Conservation (phyloP, 2,888 invertebrate species). For the Torymus auratus region DNA sequence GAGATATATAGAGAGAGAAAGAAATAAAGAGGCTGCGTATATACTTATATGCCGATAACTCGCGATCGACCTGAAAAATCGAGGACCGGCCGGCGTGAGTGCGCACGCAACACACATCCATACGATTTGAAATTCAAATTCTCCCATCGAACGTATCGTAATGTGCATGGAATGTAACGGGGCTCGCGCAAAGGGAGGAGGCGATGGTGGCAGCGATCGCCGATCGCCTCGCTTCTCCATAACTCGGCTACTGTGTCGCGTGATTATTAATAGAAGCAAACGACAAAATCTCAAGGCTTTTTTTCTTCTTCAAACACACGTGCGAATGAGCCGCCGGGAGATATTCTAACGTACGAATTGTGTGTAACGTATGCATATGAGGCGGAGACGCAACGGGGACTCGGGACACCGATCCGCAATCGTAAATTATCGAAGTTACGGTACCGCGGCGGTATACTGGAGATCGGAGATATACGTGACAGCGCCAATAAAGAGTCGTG, state of each 20-base stretch:
- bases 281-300: no score
- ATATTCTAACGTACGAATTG: no score
- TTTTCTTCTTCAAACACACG: no score
- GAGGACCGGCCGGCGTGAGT: slow-evolving; percentile 12
- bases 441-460: slow-evolving; percentile 5
- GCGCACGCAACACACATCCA: not conserved
- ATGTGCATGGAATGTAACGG: slow-evolving; percentile 74
- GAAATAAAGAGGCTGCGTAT: no score
- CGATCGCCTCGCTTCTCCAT: slow-evolving; percentile 41
- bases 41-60: slow-evolving; percentile 6
- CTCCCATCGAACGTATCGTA: slow-evolving; percentile 64
- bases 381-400: no score
- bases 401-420: slow-evolving; percentile 21
- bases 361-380: no score
- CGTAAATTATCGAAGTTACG: slow-evolving; percentile 41
- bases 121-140: slow-evolving; percentile 71
- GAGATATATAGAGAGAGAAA: no score
- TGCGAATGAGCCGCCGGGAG: no score
- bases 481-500: not conserved
- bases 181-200: slow-evolving; percentile 41
- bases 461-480: not conserved
- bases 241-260: slow-evolving; percentile 62
- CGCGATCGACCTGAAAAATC: slow-evolving; percentile 52
- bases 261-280: slow-evolving; percentile 57
- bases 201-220: slow-evolving; percentile 48